These are phyloP conservation scores for Campoplex nolae DNA, from an alignment of 2,888 invertebrate genomes.

Conservation along the genomic window DNA sequence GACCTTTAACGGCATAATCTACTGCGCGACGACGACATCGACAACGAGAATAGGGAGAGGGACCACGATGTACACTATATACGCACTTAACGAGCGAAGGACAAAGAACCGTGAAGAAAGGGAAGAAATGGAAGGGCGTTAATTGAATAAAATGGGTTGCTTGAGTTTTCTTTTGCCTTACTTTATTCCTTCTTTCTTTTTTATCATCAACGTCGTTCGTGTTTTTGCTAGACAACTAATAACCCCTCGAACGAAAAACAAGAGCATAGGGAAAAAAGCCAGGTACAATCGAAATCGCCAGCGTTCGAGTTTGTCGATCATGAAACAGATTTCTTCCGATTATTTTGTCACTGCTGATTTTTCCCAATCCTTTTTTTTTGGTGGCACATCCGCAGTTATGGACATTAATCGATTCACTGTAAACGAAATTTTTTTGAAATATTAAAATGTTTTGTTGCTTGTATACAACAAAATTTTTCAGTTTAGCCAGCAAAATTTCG, in stretches of 20 bases:
- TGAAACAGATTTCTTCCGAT: conserved; percentile 39
- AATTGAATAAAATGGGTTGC: conserved; percentile 66
- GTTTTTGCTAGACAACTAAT: conserved; percentile 72
- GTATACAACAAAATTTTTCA: too few relatives aligned
- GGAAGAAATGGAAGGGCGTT: conserved; percentile 59
- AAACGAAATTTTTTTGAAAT: too few relatives aligned
- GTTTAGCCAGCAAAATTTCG: too few relatives aligned
- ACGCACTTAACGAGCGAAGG: conserved; percentile 19
- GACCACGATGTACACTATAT: conserved; percentile 38
- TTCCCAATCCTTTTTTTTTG: not conserved
- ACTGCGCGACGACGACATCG: conserved; percentile 57
- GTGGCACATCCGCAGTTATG: conserved; percentile 77
- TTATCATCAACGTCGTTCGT: conserved; percentile 26
- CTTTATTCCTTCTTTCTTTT: conserved; percentile 75
- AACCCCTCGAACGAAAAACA: conserved; percentile 8
- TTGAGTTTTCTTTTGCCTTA: conserved; percentile 63
- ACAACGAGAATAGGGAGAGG: conserved; percentile 37
- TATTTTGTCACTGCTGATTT: not conserved
- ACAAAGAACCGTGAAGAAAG: conserved; percentile 57
- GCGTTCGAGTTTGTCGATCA: conserved; percentile 64
- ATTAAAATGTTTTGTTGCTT: too few relatives aligned
- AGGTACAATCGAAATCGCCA: conserved; percentile 74
- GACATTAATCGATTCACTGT: conserved; percentile 79
- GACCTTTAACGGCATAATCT: conserved; percentile 70
- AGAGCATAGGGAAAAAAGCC: conserved; percentile 50